Conservation (phyloP, 2,797 vertebrate genomes). For the Rhinogobio ventralis region DNA sequence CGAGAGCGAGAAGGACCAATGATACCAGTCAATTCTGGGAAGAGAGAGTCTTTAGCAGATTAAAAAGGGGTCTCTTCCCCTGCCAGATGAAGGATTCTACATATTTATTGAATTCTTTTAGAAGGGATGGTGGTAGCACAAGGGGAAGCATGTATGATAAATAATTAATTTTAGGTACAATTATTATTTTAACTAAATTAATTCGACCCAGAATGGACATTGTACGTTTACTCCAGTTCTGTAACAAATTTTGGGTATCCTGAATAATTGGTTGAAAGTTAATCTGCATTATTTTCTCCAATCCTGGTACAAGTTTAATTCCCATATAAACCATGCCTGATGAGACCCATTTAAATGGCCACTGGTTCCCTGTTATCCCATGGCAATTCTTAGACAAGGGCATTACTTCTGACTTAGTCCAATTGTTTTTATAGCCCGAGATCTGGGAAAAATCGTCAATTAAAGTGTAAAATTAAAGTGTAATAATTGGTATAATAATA, state of each 20-base stretch:
- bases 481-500: no score
- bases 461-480: no score
- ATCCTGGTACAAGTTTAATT: neutral
- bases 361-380: neutral
- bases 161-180: neutral
- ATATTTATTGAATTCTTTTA: neutral
- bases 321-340: neutral
- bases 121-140: neutral
- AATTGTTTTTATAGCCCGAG: neutral
- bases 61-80: neutral
- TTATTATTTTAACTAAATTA: constrained; percentile 1
- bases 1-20: neutral
- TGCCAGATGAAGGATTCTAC: neutral
- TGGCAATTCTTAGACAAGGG: neutral
- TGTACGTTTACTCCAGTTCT: constrained; percentile 15
- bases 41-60: neutral
- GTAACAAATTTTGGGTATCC: neutral
- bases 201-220: neutral
- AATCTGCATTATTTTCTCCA: neutral
- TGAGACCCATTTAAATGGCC: no score
- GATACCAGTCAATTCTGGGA: constrained; percentile 7
- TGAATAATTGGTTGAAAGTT: neutral
- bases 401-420: constrained; percentile 12
- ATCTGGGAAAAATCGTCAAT: constrained; percentile 10
- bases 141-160: constrained; percentile 18